A percentile compares a stretch with the other conserved stretches of the same genome.
phyloP scores from a whole-genome alignment of 2,797 vertebrate species.

The Rhinatrema bivittatum region DNA sequence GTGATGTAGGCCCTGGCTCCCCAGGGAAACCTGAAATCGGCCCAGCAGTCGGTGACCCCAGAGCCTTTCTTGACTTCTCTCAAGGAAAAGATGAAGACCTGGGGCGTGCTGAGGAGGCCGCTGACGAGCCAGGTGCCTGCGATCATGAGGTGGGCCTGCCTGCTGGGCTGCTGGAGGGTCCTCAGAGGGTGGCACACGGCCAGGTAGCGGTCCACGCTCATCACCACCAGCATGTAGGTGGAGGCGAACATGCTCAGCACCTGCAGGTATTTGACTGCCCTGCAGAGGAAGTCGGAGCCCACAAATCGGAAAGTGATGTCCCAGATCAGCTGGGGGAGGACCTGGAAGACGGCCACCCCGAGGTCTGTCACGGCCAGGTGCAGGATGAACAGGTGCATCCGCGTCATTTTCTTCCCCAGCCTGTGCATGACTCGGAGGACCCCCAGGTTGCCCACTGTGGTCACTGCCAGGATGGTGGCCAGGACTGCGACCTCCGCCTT shows the following conservation, averaged over 20 bases:
- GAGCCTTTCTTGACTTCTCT: slow-evolving; percentile 72
- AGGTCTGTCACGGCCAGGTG: slow-evolving; percentile 83
- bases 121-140: slow-evolving; percentile 78
- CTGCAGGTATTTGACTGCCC: slow-evolving; percentile 87
- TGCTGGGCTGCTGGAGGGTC: slow-evolving; percentile 72
- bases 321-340: slow-evolving; percentile 90
- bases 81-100: slow-evolving; percentile 83
- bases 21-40: slow-evolving; percentile 72
- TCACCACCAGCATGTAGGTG: slow-evolving; percentile 89
- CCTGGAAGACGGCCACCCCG: slow-evolving; percentile 84
- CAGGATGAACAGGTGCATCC: slow-evolving; percentile 83
- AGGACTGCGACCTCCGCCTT: slow-evolving; percentile 76
- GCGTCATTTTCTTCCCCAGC: slow-evolving; percentile 66
- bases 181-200: slow-evolving; percentile 89
- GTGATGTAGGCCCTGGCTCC: slow-evolving; percentile 79
- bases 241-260: slow-evolving; percentile 96
- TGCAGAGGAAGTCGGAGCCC: slow-evolving; percentile 82
- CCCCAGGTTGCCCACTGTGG: slow-evolving; percentile 65
- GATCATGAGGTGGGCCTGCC: slow-evolving; percentile 71
- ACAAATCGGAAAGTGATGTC: slow-evolving; percentile 85
- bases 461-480: slow-evolving; percentile 64
- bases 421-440: slow-evolving; percentile 66
- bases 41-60: slow-evolving; percentile 85
- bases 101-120: slow-evolving; percentile 79
- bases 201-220: slow-evolving; percentile 90